Conservation (phyloP, 1,140 invertebrate species). For the Heliconius himera region DNA sequence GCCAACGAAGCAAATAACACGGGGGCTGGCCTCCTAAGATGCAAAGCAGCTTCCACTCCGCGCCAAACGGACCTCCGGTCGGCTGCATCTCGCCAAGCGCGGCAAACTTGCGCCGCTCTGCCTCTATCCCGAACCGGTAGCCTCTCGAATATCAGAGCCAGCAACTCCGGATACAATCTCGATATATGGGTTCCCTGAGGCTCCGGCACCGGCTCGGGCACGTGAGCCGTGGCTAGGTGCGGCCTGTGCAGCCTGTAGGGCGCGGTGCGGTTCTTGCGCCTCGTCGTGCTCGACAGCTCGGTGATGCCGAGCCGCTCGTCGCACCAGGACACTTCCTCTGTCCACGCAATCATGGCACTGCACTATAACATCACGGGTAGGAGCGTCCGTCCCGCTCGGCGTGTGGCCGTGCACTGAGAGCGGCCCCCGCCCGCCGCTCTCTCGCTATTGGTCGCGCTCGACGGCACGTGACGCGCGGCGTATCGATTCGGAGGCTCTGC, state of each 20-base stretch:
- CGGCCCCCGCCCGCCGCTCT: conserved; percentile 55
- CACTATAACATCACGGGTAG: conserved; percentile 72
- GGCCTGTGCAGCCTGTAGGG: conserved; percentile 83
- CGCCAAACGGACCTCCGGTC: conserved; percentile 96
- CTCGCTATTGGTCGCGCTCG: conserved; percentile 76
- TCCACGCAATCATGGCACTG: conserved; percentile 78
- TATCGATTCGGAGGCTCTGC: conserved; percentile 88
- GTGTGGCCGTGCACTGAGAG: conserved; percentile 67
- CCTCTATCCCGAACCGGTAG: conserved; percentile 94
- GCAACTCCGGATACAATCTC: conserved; percentile 94
- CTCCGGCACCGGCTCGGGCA: conserved; percentile 66
- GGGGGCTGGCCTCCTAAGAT: conserved; percentile 91
- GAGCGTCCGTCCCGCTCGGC: conserved; percentile 70
- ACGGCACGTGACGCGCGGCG: conserved; percentile 84
- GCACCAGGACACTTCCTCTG: conserved; percentile 73
- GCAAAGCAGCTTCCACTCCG: conserved; percentile 94
- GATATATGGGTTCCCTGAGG: conserved; percentile 90
- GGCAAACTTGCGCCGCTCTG: conserved; percentile 94
- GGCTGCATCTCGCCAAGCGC: conserved; percentile 94
- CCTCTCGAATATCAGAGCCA: conserved; percentile 95
- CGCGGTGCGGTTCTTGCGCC: conserved; percentile 79
- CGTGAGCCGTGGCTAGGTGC: conserved; percentile 77
- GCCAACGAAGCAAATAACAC: conserved; percentile 93
- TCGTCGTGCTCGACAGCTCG: conserved; percentile 65
- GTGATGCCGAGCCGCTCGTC: conserved; percentile 75